phyloP scores from a whole-genome alignment of 2,113 vertebrate species.

The Columba janthina region DNA sequence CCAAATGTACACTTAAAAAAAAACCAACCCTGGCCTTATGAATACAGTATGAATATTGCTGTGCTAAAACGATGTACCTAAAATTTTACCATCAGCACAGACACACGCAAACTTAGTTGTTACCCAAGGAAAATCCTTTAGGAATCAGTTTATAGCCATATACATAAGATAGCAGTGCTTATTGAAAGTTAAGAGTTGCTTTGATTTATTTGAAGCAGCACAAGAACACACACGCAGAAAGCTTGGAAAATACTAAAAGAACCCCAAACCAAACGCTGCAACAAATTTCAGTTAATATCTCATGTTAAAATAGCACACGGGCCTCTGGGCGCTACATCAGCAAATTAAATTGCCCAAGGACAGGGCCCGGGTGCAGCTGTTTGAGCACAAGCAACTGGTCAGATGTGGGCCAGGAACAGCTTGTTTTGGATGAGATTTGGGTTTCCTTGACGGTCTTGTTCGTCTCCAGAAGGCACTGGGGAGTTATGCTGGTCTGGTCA shows the following conservation, averaged over 20 bases:
- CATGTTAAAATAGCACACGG: accelerated
- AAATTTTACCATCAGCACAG: neutral
- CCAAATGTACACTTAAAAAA: neutral
- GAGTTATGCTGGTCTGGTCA: neutral
- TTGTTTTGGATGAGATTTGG: neutral
- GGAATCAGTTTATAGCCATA: neutral
- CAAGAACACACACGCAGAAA: neutral
- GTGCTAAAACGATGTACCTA: neutral
- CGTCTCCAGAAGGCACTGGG: neutral
- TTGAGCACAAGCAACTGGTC: neutral
- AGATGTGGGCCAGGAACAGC: neutral
- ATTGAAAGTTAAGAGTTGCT: neutral
- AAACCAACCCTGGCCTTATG: neutral
- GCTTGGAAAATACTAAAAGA: neutral
- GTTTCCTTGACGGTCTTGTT: neutral
- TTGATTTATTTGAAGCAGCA: neutral
- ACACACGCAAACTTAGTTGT: neutral
- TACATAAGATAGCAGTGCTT: neutral
- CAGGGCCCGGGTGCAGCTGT: accelerated
- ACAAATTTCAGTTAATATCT: neutral
- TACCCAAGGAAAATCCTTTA: neutral
- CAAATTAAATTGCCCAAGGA: neutral
- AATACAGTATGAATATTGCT: neutral
- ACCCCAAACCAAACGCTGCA: neutral
- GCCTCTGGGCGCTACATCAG: neutral